Conservation (phyloP, 2,113 vertebrate genomes). For the Scalopus aquaticus region DNA sequence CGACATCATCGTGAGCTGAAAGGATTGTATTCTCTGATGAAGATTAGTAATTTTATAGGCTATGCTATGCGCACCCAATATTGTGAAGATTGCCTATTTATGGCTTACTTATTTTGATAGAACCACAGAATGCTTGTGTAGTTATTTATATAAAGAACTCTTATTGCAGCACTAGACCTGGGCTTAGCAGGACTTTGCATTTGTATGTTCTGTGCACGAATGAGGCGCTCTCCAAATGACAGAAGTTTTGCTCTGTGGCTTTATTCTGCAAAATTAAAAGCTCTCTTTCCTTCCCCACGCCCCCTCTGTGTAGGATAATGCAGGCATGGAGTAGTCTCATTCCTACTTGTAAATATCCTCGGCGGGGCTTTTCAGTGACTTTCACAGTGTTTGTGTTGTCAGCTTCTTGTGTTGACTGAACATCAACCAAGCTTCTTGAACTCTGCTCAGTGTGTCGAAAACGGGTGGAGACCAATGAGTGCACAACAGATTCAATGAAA, state of each 20-base stretch:
- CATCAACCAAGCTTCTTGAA: neutral
- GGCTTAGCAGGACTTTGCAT: neutral
- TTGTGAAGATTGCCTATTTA: neutral
- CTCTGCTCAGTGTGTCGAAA: neutral
- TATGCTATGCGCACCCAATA: neutral
- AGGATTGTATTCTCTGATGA: neutral
- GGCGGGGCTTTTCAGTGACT: neutral
- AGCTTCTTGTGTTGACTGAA: neutral
- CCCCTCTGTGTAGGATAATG: no score
- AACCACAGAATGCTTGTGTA: neutral
- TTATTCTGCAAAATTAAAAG: neutral
- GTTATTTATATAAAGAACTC: neutral
- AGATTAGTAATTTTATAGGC: neutral
- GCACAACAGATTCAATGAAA: neutral
- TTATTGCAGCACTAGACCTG: neutral
- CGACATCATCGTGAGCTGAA: accelerated
- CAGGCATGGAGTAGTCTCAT: neutral
- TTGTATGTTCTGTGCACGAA: neutral
- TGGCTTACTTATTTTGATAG: neutral
- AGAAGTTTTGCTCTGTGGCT: neutral
- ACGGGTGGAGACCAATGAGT: neutral
- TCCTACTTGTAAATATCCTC: neutral
- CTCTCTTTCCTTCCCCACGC: neutral
- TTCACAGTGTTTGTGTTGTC: neutral
- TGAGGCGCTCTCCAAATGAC: neutral